Evolutionary conservation across 2,113 vertebrate genomes (phyloP), one percentile per base, ranked within the genome.

Genomic region (Alouatta palliata): DNA sequence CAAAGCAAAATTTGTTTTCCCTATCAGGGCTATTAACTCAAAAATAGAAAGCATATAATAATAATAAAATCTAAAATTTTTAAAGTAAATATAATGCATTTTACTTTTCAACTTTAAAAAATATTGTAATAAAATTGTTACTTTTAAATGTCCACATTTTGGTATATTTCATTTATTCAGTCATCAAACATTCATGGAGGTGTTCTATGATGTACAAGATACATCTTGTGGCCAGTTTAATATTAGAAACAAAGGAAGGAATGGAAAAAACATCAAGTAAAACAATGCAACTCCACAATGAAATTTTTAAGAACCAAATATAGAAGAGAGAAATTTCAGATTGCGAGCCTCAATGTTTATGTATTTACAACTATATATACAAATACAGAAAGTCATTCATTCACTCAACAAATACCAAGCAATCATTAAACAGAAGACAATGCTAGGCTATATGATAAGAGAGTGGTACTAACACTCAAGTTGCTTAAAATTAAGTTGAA

Each of bases 401-500:
- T 97, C 35, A 82, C 8, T 73, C 37, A 86, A 66, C 13, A 56
- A 94, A 94, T 23, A 77, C 23, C 45, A 95, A 80, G 32, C 30
- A 52, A 66, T 2, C 47, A 93, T 37, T 79, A 73, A 88, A 64
- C 40, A 80, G 45, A 43, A 84, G 20, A 87, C 27, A 94, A 71
- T 40, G 6, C 35, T 30, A 86, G 49, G n/a, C 21, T 92, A 8
- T 52, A 23, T 20, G 45, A 90, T 12, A 61, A 87, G 73, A 79
- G 49, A 84, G 8, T 56, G 80, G 20, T 32, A 61, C 47, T 47
- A 12, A 9, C 16, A 5, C 32, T 83, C 25, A 77, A 83, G 35
- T 47, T 90, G 30, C 11, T 95, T 83, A 95, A 93, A 95, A 90
- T 68, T 76, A 79, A 92, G 70, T 90, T 87, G 9, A 73, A 90